Evolutionary conservation across 2,888 invertebrate genomes (phyloP), one percentile per base, ranked within the genome.

Genomic region (Pristionchus exspectatus): DNA sequence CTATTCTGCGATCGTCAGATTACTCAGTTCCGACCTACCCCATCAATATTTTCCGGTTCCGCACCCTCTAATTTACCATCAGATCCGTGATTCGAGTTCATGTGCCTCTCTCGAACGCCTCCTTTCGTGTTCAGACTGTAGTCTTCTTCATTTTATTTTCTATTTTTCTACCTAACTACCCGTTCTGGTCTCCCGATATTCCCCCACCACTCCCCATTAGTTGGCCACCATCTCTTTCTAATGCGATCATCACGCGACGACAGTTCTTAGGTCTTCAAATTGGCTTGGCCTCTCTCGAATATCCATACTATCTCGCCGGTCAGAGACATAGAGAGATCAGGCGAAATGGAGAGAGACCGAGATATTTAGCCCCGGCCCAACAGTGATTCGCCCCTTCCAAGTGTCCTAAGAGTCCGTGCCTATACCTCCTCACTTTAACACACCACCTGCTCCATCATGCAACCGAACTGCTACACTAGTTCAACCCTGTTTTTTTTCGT

Each of bases 381-480:
- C 59, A 2, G 59, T 59, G 18, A 14, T 72, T 63, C 63, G 30
- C 38, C 74, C 74, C 21, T 44, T 7, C 38, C 74, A 38, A 24
- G 74, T 74, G 74, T 74, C 74, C 74, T 74, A 21, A 74, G 74
- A 74, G 38, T 38, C 38, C 18, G 38, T 56, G 21, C 38, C 74
- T 74, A 74, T 38, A 3, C 9, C 74, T 74, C 74, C 38, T 38
- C 74, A 16, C 30, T 63, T 24, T 63, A 30, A 27, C 38, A 74
- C 16, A 33, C 38, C 72, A 74, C 72, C 74, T 74, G 74, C 30
- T 66, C 69, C 30, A 59, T n/a, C n/a, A 38, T 24, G 63, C 63
- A 24, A 24, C 63, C 63, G 21, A 3, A 63, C 24, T 63, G 5
- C n/a, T 63, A 10, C 38, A 38, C 38, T 63, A 10, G 63, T 24